Percentiles rank a stretch among this genome's conserved stretches.
Conservation (phyloP, 2,888 invertebrate genomes). For the Hirtodrosophila histrioides region DNA sequence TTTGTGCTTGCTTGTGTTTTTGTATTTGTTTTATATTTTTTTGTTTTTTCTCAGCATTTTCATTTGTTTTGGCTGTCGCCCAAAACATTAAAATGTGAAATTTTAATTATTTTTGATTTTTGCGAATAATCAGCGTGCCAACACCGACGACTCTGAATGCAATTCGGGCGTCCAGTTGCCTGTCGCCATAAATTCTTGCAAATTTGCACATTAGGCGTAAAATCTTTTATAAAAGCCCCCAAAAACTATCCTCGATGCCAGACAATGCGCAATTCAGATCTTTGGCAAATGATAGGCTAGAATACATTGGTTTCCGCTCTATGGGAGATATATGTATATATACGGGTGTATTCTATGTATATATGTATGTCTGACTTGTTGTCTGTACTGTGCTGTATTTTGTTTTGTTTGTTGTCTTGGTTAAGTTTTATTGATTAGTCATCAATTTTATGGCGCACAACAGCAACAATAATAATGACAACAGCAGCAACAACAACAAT, state of each 20-base stretch:
- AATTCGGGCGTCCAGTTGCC: constrained; percentile 56
- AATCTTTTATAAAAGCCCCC: constrained; percentile 25
- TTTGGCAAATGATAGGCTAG: constrained; percentile 16
- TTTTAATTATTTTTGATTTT: constrained; percentile 81
- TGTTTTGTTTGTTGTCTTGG: constrained; percentile 52
- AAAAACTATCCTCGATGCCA: background rate
- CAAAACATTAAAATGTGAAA: constrained; percentile 79
- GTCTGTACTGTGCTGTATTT: background rate
- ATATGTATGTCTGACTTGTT: too few species aligned
- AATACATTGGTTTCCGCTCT: background rate
- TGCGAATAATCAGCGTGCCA: constrained; percentile 80
- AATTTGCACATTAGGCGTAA: constrained; percentile 77
- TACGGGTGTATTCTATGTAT: too few species aligned
- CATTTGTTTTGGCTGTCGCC: constrained; percentile 54
- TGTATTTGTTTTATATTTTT: constrained; percentile 6
- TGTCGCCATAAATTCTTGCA: constrained; percentile 76
- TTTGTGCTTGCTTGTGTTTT: constrained; percentile 4
- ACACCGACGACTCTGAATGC: constrained; percentile 45
- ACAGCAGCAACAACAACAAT: constrained; percentile 9
- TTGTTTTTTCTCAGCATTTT: constrained; percentile 20
- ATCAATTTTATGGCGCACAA: constrained; percentile 58
- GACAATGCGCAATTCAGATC: constrained; percentile 15
- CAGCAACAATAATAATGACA: constrained; percentile 1
- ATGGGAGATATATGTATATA: background rate
- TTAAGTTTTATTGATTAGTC: constrained; percentile 72